These are phyloP conservation scores for Rhynchomys soricoides DNA, from an alignment of 2,113 vertebrate species.

Conservation along the genomic window DNA sequence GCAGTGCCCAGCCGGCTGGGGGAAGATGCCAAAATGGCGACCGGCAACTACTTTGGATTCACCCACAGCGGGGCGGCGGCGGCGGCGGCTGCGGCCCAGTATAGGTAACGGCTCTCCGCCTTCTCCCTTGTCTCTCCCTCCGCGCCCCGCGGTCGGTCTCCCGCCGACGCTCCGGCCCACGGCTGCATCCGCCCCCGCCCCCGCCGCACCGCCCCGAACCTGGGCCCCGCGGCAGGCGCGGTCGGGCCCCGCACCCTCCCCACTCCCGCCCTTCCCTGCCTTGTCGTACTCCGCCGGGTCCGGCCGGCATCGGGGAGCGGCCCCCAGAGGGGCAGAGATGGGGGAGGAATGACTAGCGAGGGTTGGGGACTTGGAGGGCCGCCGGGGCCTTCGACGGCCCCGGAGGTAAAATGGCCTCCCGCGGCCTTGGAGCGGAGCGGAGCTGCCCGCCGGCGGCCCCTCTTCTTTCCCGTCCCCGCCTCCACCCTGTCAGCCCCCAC, in stretches of 20 bases:
- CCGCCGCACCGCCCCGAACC: background rate
- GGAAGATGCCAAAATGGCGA: slow-evolving; percentile 99
- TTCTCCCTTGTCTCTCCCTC: background rate
- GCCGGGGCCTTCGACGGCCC: slow-evolving; percentile 56
- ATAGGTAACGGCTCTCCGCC: slow-evolving; percentile 89
- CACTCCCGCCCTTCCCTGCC: background rate
- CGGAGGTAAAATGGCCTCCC: slow-evolving; percentile 84
- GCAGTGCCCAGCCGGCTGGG: slow-evolving; percentile 99
- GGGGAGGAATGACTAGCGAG: background rate
- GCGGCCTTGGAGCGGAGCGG: slow-evolving; percentile 38
- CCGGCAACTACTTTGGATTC: slow-evolving; percentile 99
- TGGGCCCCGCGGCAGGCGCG: background rate
- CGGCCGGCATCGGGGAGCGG: background rate
- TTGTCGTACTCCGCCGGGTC: background rate
- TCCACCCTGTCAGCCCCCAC: background rate
- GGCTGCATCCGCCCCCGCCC: background rate
- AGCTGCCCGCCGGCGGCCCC: background rate
- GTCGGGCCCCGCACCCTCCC: background rate
- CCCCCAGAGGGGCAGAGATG: slow-evolving; percentile 34
- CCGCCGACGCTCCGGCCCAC: slow-evolving; percentile 1
- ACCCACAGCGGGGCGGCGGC: slow-evolving; percentile 95
- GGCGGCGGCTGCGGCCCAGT: slow-evolving; percentile 92
- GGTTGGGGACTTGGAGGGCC: slow-evolving; percentile 69
- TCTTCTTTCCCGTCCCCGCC: background rate
- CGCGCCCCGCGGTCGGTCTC: background rate